Base-by-base conservation (phyloP, 2,113 vertebrate species). In the Actinemys pallida region DNA sequence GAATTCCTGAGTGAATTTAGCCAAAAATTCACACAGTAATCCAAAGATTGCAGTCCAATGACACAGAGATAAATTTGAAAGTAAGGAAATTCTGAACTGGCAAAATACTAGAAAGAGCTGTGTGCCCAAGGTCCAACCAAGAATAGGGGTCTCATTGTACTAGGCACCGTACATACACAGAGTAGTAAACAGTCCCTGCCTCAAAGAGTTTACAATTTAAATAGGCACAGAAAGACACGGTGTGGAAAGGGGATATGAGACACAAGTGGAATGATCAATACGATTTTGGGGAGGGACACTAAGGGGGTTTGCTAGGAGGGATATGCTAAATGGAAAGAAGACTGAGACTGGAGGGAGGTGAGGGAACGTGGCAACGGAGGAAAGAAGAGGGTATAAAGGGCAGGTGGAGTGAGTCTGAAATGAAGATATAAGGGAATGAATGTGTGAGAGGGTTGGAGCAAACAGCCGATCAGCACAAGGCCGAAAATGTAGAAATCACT, bases 381-480 rank as follows among this genome's bases (percentile, higher is more conserved):
- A 4, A 84, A 1, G 8, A 79, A n/a, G 10, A 20, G 3, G 1
- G 4, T 19, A 91, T 35, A n/a, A 89, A 87, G 22, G 54, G 14
- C 17, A 89, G 54, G 79, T 86, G 1, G 24, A 10, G 20, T 5
- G 50, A 49, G 42, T 14, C 29, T 1, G 0, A 20, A 0, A 0
- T 52, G 20, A 86, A 78, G 11, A 1, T 0, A 10, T 29, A 80
- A 45, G 52, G 10, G 10, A 6, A 4, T 88, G 27, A 86, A 16
- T 35, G 35, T 56, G n/a, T 7, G 59, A 24, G 27, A 93, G 27
- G 52, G 82, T 76, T 17, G 39, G 35, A 69, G 24, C 6, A 93
- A 90, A 86, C 1, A 69, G 8, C 19, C 88, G 69, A 35, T 45
- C 88, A 91, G 20, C 14, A 83, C 0, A 0, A 91, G 25, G 29